Conservation (phyloP, 2,797 vertebrate genomes). For the Anabas testudineus region DNA sequence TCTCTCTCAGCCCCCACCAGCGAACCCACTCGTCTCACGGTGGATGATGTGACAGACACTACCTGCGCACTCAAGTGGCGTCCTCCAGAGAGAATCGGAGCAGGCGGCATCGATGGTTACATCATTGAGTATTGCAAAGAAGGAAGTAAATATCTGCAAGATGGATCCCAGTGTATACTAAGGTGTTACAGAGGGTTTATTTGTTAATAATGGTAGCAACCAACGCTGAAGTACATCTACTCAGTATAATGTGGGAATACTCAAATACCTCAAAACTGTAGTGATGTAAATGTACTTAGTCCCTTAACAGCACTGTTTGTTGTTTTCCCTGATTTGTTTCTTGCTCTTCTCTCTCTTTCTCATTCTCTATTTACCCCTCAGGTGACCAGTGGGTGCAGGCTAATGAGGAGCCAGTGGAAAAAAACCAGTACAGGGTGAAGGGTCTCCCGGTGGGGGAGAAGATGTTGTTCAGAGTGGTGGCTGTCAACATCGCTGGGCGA, state of each 20-base stretch:
- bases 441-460: constrained; percentile 89
- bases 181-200: neutral
- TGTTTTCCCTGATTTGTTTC: constrained; percentile 15
- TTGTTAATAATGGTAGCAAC: neutral
- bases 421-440: constrained; percentile 85
- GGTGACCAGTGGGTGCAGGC: constrained; percentile 87
- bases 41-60: constrained; percentile 91
- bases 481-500: constrained; percentile 89
- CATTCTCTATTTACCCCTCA: constrained; percentile 46
- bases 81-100: constrained; percentile 88
- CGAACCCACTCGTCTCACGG: constrained; percentile 85
- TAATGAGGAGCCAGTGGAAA: constrained; percentile 82
- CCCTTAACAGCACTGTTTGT: neutral
- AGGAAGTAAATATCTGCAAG: constrained; percentile 84
- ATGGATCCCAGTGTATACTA: neutral
- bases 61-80: constrained; percentile 92
- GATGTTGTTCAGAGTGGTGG: constrained; percentile 88
- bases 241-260: too few relatives aligned
- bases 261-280: too few relatives aligned
- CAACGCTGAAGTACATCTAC: too few relatives aligned
- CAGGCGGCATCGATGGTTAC: constrained; percentile 92
- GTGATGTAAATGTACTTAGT: too few relatives aligned
- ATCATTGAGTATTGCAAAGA: constrained; percentile 91
- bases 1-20: constrained; percentile 86
- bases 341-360: neutral